These are phyloP conservation scores for Rhagonycha fulva DNA, from an alignment of 2,888 invertebrate genomes.

Conservation along the genomic window DNA sequence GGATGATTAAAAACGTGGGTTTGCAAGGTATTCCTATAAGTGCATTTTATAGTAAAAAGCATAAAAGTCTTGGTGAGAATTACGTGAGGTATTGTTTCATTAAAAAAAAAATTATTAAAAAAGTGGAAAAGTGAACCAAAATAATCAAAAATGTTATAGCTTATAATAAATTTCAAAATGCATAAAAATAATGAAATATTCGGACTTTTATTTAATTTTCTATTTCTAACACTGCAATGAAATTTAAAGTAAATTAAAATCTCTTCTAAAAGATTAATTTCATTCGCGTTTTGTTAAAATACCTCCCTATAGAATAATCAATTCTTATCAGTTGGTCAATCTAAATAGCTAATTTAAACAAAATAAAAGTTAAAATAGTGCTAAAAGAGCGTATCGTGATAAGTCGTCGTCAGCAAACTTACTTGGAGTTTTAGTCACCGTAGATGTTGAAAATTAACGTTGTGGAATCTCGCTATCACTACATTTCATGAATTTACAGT, in stretches of 20 bases:
- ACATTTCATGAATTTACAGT: not conserved
- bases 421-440: not conserved
- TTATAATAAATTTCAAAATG: not conserved
- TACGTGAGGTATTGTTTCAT: slow-evolving; percentile 88
- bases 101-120: slow-evolving; percentile 68
- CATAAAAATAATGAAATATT: not conserved
- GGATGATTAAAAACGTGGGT: slow-evolving; percentile 92
- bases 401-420: not conserved
- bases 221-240: not conserved
- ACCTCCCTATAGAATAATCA: not conserved
- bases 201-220: not conserved
- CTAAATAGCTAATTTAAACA: not conserved
- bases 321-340: not conserved
- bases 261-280: not conserved
- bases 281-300: not conserved
- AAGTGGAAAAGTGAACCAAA: slow-evolving; percentile 67
- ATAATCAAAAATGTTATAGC: not conserved
- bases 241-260: not conserved
- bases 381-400: not conserved
- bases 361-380: not conserved
- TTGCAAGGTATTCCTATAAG: slow-evolving; percentile 92
- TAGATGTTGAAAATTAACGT: not conserved
- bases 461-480: not conserved
- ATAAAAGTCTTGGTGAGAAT: slow-evolving; percentile 83
- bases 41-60: slow-evolving; percentile 83